Percentiles rank a stretch among this genome's conserved stretches.
Evolutionary conservation across 2,797 vertebrate species (phyloP).

Genomic region (Periparus ater): DNA sequence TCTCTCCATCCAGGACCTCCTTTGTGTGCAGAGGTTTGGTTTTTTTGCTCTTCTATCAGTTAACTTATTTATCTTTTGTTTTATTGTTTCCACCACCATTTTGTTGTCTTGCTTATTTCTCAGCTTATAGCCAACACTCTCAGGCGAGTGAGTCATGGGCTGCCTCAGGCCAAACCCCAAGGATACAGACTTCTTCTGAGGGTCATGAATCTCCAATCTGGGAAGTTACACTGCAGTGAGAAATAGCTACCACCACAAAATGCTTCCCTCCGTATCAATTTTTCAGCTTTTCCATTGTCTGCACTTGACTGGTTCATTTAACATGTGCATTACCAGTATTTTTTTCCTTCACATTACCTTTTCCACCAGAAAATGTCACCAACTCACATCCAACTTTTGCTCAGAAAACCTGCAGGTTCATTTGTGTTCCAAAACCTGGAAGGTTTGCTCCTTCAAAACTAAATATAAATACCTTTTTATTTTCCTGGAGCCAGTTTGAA

Average conservation of each 20-base stretch:
- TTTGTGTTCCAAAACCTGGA: background rate
- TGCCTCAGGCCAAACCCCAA: conserved; percentile 9
- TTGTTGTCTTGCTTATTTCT: conserved; percentile 19
- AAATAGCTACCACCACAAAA: conserved; percentile 32
- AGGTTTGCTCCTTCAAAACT: background rate
- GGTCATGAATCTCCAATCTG: conserved; percentile 53
- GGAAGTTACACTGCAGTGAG: conserved; percentile 21
- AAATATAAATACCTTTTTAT: background rate
- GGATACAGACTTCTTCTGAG: conserved; percentile 2
- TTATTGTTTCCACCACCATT: conserved; percentile 3
- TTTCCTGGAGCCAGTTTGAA: background rate
- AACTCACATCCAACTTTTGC: background rate
- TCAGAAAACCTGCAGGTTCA: background rate
- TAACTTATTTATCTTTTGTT: background rate
- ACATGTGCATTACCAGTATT: background rate
- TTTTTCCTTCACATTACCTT: background rate
- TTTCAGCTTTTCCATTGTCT: conserved; percentile 60
- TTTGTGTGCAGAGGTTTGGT: background rate
- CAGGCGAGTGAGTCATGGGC: conserved; percentile 19
- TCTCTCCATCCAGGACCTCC: background rate
- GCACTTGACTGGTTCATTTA: conserved; percentile 65
- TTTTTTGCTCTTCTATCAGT: background rate
- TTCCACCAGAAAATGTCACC: conserved; percentile 39
- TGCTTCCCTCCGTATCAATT: conserved; percentile 16
- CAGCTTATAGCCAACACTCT: background rate